Evolutionary conservation across 92 coral and sea anemone genomes (phyloP).

Genomic region (Paramuricea clavata): DNA sequence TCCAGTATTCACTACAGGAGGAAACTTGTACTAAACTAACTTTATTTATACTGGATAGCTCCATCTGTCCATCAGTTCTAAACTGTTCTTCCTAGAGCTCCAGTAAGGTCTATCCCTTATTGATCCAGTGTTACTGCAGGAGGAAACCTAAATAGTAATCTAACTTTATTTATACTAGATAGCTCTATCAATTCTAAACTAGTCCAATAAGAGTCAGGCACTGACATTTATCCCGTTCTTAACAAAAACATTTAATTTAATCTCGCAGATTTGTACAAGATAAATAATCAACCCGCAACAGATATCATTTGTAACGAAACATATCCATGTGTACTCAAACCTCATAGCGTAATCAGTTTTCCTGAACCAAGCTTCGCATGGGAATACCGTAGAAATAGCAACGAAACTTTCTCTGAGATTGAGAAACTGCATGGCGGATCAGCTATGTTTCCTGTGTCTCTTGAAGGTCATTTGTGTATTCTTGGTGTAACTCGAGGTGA

Average conservation of each 20-base stretch:
- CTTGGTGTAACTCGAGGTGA: background rate
- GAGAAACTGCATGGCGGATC: background rate
- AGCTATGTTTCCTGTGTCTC: background rate
- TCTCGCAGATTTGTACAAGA: slow-evolving; percentile 2
- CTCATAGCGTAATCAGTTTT: background rate
- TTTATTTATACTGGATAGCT: too few relatives aligned
- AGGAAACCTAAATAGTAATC: background rate
- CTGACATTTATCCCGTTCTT: background rate
- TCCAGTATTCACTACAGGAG: too few relatives aligned
- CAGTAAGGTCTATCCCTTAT: background rate
- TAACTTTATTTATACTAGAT: too few relatives aligned
- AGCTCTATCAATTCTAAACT: background rate
- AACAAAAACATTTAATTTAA: background rate
- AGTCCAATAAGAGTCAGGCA: background rate
- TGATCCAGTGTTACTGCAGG: background rate
- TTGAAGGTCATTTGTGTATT: background rate
- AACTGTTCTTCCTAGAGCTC: too few relatives aligned
- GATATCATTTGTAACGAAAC: background rate
- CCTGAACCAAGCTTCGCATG: background rate
- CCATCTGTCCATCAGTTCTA: too few relatives aligned
- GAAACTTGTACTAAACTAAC: too few relatives aligned
- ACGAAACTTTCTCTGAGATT: background rate
- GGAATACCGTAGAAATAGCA: slow-evolving; percentile 5
- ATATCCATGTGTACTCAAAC: background rate
- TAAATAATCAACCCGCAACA: background rate